Base-by-base conservation (phyloP, 2,888 invertebrate species). In the Lithophane semibrunnea region DNA sequence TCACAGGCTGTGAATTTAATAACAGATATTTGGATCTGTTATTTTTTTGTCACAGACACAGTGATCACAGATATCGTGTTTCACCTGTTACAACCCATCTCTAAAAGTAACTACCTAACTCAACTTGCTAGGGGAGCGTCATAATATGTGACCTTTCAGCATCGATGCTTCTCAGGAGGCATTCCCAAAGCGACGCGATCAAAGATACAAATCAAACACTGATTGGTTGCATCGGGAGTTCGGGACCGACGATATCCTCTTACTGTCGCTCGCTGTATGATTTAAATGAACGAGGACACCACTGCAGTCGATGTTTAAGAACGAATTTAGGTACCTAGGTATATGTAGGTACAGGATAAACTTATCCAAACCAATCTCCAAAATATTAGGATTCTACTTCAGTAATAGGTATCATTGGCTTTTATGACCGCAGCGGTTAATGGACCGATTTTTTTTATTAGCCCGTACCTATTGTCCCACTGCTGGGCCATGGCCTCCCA, bases 211-310 rank as follows among this genome's bases (percentile, higher is more conserved):
- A 92, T 91, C 89, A 88, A 49, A 80, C 63, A 21, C 83, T 94
- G 91, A 94, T 95, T 94, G 93, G 94, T 64, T 92, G 92, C 92
- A 4, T 29, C 42, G 94, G 93, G 95, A 92, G 89, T 78, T 29
- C 29, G 94, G 92, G 94, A 92, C 89, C 77, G 58, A 63, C 44
- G 65, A 80, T 88, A 87, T 91, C 92, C 67, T 56, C 71, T 92
- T 90, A 74, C 89, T 77, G 82, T 83, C 82, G 58, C 58, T 69
- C 81, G 37, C 68, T 68, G 18, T 18, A 56, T 86, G 81, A 87
- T 84, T 87, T 87, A 86, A 73, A 70, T 67, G 29, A 66, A 54
- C 63, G 63, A 77, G 29, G 67, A 82, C 18, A 54, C 60, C 44
- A 44, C 42, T 67, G 79, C 66, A 68, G 29, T 24, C 18, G 2